Conservation (phyloP, 2,797 vertebrate genomes). For the Anguilla megastoma region DNA sequence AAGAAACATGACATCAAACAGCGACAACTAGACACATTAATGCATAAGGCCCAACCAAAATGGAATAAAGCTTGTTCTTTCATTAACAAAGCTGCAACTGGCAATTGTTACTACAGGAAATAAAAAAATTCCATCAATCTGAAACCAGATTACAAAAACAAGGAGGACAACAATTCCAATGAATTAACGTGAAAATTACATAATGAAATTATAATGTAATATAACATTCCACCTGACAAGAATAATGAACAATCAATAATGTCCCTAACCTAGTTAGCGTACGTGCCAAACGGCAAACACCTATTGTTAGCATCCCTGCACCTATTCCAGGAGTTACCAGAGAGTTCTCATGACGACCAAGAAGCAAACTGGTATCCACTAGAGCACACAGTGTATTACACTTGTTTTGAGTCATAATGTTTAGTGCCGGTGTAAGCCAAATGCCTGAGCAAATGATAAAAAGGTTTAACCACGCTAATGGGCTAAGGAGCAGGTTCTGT, state of each 20-base stretch:
- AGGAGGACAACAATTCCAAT: conserved; percentile 75
- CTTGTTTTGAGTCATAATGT: conserved; percentile 66
- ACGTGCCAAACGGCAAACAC: conserved; percentile 75
- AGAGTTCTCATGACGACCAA: conserved; percentile 36
- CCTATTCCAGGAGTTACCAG: conserved; percentile 32
- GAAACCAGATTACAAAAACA: conserved; percentile 53
- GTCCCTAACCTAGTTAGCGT: conserved; percentile 75
- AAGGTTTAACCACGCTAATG: conserved; percentile 52
- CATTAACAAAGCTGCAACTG: background rate
- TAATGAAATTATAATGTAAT: conserved; percentile 78
- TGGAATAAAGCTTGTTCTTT: background rate
- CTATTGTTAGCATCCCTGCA: conserved; percentile 53
- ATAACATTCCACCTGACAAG: conserved; percentile 76
- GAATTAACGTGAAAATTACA: conserved; percentile 65
- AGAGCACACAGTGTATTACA: conserved; percentile 52
- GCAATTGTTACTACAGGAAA: background rate
- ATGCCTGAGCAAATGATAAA: conserved; percentile 56
- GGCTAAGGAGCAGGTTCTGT: conserved; percentile 14
- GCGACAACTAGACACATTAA: background rate
- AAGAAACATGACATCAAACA: background rate
- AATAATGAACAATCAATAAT: conserved; percentile 82
- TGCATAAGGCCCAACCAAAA: background rate
- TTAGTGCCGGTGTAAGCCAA: conserved; percentile 42
- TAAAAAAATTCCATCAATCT: background rate
- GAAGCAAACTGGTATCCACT: conserved; percentile 43